Evolutionary conservation across 2,113 vertebrate genomes (phyloP).

Genomic region (Ardeotis arabs): DNA sequence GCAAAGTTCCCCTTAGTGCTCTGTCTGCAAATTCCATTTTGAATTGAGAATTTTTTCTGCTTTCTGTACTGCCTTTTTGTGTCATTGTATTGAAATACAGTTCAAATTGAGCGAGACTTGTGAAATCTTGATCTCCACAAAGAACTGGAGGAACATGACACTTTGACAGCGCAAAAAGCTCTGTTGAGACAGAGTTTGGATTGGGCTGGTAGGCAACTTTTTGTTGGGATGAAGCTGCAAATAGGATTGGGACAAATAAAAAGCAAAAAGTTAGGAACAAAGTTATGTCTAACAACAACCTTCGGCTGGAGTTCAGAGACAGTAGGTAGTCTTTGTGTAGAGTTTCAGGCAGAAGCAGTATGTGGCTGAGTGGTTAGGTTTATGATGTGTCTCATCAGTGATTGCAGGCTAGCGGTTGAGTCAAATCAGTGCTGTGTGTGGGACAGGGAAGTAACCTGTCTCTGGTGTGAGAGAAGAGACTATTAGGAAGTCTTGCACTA

Average conservation of each 20-base stretch:
- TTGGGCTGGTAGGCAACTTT: not conserved
- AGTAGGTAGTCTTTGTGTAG: not conserved
- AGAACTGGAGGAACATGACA: not conserved
- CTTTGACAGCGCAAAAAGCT: not conserved
- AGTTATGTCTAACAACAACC: not conserved
- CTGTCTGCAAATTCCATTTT: not conserved
- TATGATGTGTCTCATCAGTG: not conserved
- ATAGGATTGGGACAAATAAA: not conserved
- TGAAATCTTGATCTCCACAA: not conserved
- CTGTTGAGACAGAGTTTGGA: not conserved
- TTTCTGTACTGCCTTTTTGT: not conserved
- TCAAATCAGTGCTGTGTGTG: not conserved
- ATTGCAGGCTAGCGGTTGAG: not conserved
- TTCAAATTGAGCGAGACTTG: not conserved
- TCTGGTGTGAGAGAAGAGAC: not conserved
- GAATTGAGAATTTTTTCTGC: not conserved
- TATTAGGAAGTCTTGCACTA: not conserved
- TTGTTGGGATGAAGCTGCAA: not conserved
- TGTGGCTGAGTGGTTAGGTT: not conserved
- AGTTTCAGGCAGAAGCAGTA: not conserved
- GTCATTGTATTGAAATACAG: not conserved
- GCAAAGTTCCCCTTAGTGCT: not conserved
- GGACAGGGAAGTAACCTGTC: not conserved
- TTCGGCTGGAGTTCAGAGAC: not conserved
- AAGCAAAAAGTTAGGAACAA: not conserved